Percentiles rank a stretch among this genome's conserved stretches.
These are phyloP conservation scores for Daboia siamensis DNA, from an alignment of 2,113 vertebrate species.

Conservation along the genomic window DNA sequence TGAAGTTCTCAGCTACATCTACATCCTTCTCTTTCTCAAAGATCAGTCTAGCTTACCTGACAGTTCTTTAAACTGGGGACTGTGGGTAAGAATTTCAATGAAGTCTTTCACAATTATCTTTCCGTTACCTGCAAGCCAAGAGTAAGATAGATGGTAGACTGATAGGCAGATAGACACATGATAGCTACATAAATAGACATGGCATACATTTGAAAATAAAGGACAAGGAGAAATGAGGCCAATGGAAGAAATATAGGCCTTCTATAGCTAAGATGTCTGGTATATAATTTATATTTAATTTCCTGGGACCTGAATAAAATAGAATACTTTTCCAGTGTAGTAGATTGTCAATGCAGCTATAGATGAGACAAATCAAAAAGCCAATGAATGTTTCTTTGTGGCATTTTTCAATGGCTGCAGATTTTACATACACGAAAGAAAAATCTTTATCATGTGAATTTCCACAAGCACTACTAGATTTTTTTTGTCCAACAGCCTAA, in stretches of 20 bases:
- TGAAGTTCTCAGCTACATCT: not conserved
- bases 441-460: not conserved
- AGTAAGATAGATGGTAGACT: not conserved
- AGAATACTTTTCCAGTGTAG: not conserved
- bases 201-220: not conserved
- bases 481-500: not conserved
- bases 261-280: not conserved
- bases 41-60: not conserved
- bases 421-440: not conserved
- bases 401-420: not conserved
- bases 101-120: constrained; percentile 29
- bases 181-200: not conserved
- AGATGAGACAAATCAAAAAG: not conserved
- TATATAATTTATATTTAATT: not conserved
- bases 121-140: not conserved
- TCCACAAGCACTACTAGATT: not conserved
- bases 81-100: constrained; percentile 1
- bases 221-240: not conserved
- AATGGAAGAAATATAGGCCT: too few species aligned
- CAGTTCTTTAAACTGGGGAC: not conserved
- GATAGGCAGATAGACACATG: not conserved
- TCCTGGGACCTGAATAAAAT: too few species aligned
- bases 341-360: not conserved
- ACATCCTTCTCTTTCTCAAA: not conserved
- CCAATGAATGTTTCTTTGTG: not conserved